Percentiles rank a stretch among this genome's conserved stretches.
Conservation (phyloP, 2,797 vertebrate species). For the Hippocampus kuda region DNA sequence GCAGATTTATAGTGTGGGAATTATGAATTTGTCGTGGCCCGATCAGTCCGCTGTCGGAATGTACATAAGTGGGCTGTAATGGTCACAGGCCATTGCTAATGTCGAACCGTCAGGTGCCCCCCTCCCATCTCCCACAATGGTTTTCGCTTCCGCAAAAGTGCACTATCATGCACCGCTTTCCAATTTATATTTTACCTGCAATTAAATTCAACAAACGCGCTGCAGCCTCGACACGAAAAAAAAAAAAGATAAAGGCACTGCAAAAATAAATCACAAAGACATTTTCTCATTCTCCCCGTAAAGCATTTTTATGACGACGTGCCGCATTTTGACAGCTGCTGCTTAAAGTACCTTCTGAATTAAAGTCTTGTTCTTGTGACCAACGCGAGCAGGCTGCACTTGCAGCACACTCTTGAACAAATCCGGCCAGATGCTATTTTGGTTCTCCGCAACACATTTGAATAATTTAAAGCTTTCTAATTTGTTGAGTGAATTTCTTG, state of each 20-base stretch:
- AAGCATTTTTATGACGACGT: not conserved
- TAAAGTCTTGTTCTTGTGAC: constrained; percentile 1
- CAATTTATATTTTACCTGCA: not conserved
- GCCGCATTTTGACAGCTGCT: constrained; percentile 1
- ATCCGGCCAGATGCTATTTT: constrained; percentile 2
- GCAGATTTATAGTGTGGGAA: too few species aligned
- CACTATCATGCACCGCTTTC: not conserved
- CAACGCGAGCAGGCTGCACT: not conserved
- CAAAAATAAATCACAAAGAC: not conserved
- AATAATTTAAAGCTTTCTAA: constrained; percentile 2
- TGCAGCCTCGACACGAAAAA: not conserved
- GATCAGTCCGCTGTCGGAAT: too few species aligned
- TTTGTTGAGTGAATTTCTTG: constrained; percentile 7
- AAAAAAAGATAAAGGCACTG: not conserved
- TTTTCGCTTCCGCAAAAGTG: too few species aligned
- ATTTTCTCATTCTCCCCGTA: not conserved
- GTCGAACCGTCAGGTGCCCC: too few species aligned
- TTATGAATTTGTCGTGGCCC: too few species aligned
- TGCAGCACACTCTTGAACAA: not conserved
- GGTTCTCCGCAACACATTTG: not conserved
- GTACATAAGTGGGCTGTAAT: too few species aligned
- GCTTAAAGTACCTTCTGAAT: not conserved
- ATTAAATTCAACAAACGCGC: constrained; percentile 1
- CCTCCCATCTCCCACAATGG: not conserved
- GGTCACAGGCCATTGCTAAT: too few species aligned